Evolutionary conservation across 2,113 vertebrate genomes (phyloP).

Genomic region (Pituophis catenifer): DNA sequence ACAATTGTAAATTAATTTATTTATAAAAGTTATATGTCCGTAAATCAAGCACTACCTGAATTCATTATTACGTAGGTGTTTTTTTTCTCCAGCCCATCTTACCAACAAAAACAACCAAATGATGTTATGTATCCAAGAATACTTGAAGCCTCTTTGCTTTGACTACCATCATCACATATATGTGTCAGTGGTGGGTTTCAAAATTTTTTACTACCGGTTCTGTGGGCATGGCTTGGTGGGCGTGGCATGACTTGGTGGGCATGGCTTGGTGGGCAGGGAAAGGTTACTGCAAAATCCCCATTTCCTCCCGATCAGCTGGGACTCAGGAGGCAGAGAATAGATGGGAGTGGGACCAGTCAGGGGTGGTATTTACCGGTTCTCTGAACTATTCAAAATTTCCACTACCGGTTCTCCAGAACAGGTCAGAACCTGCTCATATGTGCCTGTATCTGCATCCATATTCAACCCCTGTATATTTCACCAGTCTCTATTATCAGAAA

Average conservation of each 20-base stretch:
- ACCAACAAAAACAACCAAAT: background rate
- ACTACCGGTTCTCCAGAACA: too few relatives aligned
- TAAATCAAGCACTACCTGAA: background rate
- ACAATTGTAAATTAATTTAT: background rate
- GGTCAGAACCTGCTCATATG: too few relatives aligned
- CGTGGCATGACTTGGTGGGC: too few relatives aligned
- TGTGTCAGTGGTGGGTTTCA: background rate
- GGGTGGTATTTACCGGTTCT: too few relatives aligned
- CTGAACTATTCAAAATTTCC: too few relatives aligned
- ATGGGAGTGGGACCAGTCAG: too few relatives aligned
- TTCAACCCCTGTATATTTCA: background rate
- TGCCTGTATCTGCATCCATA: background rate
- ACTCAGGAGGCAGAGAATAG: too few relatives aligned
- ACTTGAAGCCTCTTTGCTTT: constrained; percentile 29
- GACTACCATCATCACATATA: constrained; percentile 26
- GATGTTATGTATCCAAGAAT: constrained; percentile 17
- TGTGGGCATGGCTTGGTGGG: too few relatives aligned
- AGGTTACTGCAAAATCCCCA: too few relatives aligned
- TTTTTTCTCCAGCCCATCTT: constrained; percentile 12
- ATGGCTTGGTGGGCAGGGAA: too few relatives aligned
- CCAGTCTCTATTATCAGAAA: constrained; percentile 49
- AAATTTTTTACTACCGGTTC: too few relatives aligned
- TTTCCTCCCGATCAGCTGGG: too few relatives aligned
- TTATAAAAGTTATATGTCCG: background rate
- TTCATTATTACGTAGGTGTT: background rate